A percentile compares a stretch with the other conserved stretches of the same genome.
phyloP scores from a whole-genome alignment of 2,888 invertebrate genomes.

The Heterodera filipjevi region DNA sequence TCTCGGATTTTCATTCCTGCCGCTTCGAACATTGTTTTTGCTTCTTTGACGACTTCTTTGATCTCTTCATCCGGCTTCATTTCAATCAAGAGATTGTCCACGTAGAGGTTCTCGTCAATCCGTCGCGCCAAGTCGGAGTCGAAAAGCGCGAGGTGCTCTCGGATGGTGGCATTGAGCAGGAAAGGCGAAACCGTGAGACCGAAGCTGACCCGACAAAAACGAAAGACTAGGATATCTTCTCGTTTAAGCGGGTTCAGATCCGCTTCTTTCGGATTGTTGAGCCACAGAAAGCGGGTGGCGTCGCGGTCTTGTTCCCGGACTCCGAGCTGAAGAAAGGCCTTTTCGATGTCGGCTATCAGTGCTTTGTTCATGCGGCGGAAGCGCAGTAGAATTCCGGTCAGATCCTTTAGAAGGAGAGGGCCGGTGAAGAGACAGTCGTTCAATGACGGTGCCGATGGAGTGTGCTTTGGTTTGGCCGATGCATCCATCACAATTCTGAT shows the following conservation, averaged over 20 bases:
- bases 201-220: slow-evolving; percentile 9
- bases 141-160: not conserved
- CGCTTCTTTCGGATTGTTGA: not conserved
- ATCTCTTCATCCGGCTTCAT: not conserved
- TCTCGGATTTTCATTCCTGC: slow-evolving; percentile 14
- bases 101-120: slow-evolving; percentile 34
- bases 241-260: not conserved
- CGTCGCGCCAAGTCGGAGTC: not conserved
- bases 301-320: slow-evolving; percentile 37
- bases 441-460: not conserved
- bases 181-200: slow-evolving; percentile 14
- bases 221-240: not conserved
- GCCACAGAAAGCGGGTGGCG: slow-evolving; percentile 31
- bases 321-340: slow-evolving; percentile 42
- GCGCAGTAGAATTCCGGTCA: not conserved
- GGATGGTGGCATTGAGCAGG: slow-evolving; percentile 4
- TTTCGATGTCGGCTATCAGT: slow-evolving; percentile 42
- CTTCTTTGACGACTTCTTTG: not conserved
- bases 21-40: not conserved
- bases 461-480: not conserved
- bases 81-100: slow-evolving; percentile 36
- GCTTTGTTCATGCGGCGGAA: slow-evolving; percentile 31
- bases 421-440: not conserved
- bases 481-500: slow-evolving; percentile 19
- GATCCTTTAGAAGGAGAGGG: not conserved